These are phyloP conservation scores for Plebejus melissa DNA, from an alignment of 2,888 invertebrate species.

Conservation along the genomic window DNA sequence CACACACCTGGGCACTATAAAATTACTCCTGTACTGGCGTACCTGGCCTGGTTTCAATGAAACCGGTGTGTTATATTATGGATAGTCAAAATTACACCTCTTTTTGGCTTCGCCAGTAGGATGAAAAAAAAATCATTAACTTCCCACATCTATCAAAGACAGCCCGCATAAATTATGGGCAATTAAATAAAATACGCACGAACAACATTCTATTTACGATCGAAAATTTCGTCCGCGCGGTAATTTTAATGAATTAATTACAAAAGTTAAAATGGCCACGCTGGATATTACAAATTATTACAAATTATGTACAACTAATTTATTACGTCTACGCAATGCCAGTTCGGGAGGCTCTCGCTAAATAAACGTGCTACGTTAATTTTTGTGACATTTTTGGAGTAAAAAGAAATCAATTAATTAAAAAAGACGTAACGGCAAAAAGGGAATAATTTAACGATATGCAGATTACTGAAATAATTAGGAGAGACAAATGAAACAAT, in stretches of 20 bases:
- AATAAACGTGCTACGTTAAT: neutral
- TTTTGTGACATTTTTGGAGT: neutral
- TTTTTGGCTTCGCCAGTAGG: neutral
- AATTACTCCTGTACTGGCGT: too few relatives aligned
- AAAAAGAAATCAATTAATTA: neutral
- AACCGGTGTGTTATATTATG: too few relatives aligned
- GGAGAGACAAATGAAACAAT: too few relatives aligned
- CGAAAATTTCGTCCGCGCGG: conserved; percentile 16
- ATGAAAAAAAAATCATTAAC: neutral
- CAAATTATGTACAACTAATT: conserved; percentile 24
- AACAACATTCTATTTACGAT: conserved; percentile 27
- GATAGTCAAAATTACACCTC: too few relatives aligned
- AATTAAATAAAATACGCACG: conserved; percentile 24
- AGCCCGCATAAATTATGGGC: neutral
- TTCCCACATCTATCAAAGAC: neutral
- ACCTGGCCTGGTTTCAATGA: too few relatives aligned
- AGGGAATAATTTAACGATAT: neutral
- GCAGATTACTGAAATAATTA: neutral
- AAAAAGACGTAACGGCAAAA: neutral
- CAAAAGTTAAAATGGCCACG: conserved; percentile 25
- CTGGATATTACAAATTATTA: conserved; percentile 25
- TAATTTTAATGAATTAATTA: conserved; percentile 28
- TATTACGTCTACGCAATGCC: conserved; percentile 22
- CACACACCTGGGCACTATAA: too few relatives aligned
- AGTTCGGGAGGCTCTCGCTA: neutral